Evolutionary conservation across 1,140 invertebrate genomes (phyloP).

Genomic region (Dreissena rostriformis): DNA sequence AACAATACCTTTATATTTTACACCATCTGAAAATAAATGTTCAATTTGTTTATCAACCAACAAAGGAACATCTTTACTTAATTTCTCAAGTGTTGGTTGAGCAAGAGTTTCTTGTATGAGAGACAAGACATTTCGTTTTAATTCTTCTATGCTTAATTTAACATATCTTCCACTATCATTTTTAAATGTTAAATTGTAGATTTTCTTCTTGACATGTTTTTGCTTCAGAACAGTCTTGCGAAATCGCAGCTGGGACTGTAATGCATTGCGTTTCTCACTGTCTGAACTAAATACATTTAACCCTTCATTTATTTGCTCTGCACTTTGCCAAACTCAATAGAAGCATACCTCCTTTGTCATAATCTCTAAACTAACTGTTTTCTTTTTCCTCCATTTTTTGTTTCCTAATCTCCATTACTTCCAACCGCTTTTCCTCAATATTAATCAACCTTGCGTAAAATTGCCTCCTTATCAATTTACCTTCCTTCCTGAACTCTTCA

Average conservation of each 20-base stretch:
- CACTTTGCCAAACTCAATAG: slow-evolving; percentile 38
- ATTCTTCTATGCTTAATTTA: slow-evolving; percentile 20
- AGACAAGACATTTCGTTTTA: slow-evolving; percentile 45
- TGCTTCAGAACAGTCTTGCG: too few relatives aligned
- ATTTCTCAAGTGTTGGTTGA: slow-evolving; percentile 3
- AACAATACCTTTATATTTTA: slow-evolving; percentile 15
- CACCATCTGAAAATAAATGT: slow-evolving; percentile 44
- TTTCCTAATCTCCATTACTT: slow-evolving; percentile 32
- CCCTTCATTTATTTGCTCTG: slow-evolving; percentile 13
- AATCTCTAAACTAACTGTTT: slow-evolving; percentile 42
- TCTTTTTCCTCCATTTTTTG: slow-evolving; percentile 38
- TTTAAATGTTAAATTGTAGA: slow-evolving; percentile 38
- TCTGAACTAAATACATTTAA: background rate
- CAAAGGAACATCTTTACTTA: slow-evolving; percentile 10
- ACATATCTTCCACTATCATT: slow-evolving; percentile 17
- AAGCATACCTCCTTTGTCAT: slow-evolving; percentile 46
- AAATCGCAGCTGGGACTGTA: slow-evolving; percentile 45
- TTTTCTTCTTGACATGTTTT: slow-evolving; percentile 9
- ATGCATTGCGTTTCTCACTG: background rate
- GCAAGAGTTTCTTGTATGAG: slow-evolving; percentile 29
- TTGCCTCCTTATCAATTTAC: slow-evolving; percentile 22
- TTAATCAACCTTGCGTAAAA: slow-evolving; percentile 43
- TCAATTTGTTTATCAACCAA: slow-evolving; percentile 52
- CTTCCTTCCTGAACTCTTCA: slow-evolving; percentile 22
- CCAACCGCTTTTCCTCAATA: slow-evolving; percentile 51